Base-by-base conservation (phyloP, 2,888 invertebrate species). In the Nycteola revayana region DNA sequence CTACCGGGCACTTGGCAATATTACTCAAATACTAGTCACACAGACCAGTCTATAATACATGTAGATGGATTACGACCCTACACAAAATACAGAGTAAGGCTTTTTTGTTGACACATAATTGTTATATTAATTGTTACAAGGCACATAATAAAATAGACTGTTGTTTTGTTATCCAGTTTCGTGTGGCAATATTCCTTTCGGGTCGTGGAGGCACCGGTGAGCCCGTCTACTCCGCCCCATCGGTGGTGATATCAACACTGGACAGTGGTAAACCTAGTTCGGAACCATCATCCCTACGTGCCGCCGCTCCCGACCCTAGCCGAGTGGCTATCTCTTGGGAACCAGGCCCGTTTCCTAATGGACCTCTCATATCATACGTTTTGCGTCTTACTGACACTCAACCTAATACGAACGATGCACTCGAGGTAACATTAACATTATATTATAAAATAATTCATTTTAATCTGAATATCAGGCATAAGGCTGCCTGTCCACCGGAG, bases 301-400 rank as follows among this genome's bases (percentile, higher is more conserved):
- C 94, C 9, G 92, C 94, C 36, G 92, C 96, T 2, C 92, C 96
- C 34, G 96, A 97, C 77, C 91, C 94, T 30, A 92, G 93, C 55
- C 92, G 96, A 55, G 93, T 97, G 43, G 95, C 95, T 47, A 92
- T 98, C 41, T 94, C 94, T 59, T 98, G 97, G 97, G 93, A 93
- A 73, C 94, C 95, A 8, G 97, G 97, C 8, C 91, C 92, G 32
- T 96, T 95, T 70, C 94, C 94, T 31, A 96, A 96, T 77, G 97
- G 96, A 49, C 96, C 96, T 23, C 90, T 98, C 58, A 92, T 95
- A 42, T 95, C 96, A 49, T 98, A 96, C 84, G 94, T 94, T 50
- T 86, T 97, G 49, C 90, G 93, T 60, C 91, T 96, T 26, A 90
- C 90, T 10, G 90, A 91, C 50, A 79, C 83, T 0, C 82, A 89